phyloP scores from a whole-genome alignment of 2,797 vertebrate species.

The Pitangus sulphuratus region DNA sequence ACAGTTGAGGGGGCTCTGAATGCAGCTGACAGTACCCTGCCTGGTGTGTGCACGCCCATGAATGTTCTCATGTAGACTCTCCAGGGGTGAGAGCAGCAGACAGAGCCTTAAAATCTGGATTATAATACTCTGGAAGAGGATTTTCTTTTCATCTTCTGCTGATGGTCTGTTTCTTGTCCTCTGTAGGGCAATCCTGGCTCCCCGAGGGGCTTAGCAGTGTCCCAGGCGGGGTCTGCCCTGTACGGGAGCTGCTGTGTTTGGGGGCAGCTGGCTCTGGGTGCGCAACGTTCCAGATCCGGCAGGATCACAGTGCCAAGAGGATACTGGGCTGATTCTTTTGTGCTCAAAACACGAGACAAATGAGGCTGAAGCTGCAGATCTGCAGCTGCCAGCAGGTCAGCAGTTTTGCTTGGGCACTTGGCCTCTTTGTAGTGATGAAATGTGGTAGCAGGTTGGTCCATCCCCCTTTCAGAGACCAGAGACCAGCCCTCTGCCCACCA shows the following conservation, averaged over 20 bases:
- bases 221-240: rapidly evolving
- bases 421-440: neutral
- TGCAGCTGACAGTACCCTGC: neutral
- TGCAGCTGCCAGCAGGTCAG: conserved; percentile 32
- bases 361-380: conserved; percentile 37
- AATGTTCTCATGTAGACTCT: neutral
- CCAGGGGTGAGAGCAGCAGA: neutral
- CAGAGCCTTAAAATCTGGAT: neutral
- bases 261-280: neutral
- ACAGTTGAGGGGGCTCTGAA: neutral
- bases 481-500: neutral
- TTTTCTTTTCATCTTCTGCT: neutral
- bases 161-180: neutral
- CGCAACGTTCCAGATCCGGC: rapidly evolving
- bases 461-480: neutral
- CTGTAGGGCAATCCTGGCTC: neutral
- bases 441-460: neutral
- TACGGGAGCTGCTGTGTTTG: neutral
- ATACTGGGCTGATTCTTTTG: neutral
- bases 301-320: neutral
- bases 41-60: too few relatives aligned
- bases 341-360: conserved; percentile 25
- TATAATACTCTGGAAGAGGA: neutral
- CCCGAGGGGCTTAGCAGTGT: neutral
- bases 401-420: neutral